Conservation (phyloP, 2,888 invertebrate species). For the Scelioninae gen. 2 region DNA sequence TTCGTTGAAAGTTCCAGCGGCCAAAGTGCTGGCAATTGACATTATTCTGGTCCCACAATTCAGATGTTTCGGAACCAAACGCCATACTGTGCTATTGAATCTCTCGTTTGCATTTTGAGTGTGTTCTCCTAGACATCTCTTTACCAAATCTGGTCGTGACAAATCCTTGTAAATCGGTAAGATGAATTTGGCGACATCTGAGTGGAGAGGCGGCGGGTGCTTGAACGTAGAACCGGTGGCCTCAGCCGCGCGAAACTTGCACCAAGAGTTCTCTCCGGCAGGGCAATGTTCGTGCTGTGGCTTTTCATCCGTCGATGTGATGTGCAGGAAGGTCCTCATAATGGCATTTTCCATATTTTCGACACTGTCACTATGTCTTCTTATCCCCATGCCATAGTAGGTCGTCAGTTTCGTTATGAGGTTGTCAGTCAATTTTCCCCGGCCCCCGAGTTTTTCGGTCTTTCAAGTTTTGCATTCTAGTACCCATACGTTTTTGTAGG, state of each 20-base stretch:
- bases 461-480: conserved; percentile 10
- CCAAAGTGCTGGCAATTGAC: conserved; percentile 33
- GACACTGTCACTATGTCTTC: too few species aligned
- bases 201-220: too few species aligned
- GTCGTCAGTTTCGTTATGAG: conserved; percentile 62
- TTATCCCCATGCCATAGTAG: too few species aligned
- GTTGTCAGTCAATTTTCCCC: too few species aligned
- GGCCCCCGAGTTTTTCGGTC: conserved; percentile 61
- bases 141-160: conserved; percentile 18
- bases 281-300: conserved; percentile 18
- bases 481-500: too few species aligned
- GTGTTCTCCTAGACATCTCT: conserved; percentile 65
- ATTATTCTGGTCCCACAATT: conserved; percentile 22
- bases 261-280: too few species aligned
- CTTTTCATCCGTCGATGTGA: conserved; percentile 40
- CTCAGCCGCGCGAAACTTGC: conserved; percentile 43
- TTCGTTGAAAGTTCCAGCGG: conserved; percentile 40
- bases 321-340: conserved; percentile 23
- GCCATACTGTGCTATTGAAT: conserved; percentile 67
- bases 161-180: conserved; percentile 52
- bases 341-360: conserved; percentile 34
- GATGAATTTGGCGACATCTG: too few species aligned
- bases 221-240: conserved; percentile 1
- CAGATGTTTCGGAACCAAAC: conserved; percentile 62
- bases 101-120: conserved; percentile 68